Conservation (phyloP, 2,888 invertebrate species). For the Gymnosoma rotundatum region DNA sequence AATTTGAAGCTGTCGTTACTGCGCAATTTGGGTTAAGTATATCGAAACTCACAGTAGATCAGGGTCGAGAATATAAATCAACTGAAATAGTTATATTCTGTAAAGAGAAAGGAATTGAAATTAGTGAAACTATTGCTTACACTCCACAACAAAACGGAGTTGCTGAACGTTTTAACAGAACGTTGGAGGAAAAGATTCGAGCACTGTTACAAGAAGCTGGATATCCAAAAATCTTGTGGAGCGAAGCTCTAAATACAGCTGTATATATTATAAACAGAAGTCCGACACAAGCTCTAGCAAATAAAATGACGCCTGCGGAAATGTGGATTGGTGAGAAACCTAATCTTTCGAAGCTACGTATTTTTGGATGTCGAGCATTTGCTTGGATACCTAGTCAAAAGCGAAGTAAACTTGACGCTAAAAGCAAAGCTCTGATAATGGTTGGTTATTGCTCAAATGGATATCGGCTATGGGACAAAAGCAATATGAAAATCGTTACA, state of each 20-base stretch:
- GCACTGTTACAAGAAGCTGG: not conserved
- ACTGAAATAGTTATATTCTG: slow-evolving; percentile 39
- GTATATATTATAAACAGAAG: not conserved
- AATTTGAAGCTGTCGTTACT: too few species aligned
- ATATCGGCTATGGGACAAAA: not conserved
- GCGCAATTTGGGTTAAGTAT: slow-evolving; percentile 23
- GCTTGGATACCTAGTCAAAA: not conserved
- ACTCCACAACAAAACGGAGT: slow-evolving; percentile 7
- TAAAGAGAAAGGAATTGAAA: not conserved
- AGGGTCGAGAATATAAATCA: slow-evolving; percentile 73
- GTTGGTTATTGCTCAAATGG: not conserved
- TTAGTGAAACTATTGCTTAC: not conserved
- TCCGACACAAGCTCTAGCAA: not conserved
- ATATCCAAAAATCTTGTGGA: not conserved
- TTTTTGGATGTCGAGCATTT: not conserved
- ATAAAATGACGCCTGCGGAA: not conserved
- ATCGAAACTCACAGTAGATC: slow-evolving; percentile 54
- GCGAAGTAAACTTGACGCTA: not conserved
- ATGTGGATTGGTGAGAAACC: not conserved
- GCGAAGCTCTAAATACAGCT: not conserved
- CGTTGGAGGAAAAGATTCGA: not conserved
- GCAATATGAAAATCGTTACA: not conserved
- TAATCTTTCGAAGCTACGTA: not conserved
- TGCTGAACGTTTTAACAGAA: not conserved
- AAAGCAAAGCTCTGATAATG: not conserved